These are phyloP conservation scores for Barnardius zonarius DNA, from an alignment of 2,113 vertebrate genomes.

Conservation along the genomic window DNA sequence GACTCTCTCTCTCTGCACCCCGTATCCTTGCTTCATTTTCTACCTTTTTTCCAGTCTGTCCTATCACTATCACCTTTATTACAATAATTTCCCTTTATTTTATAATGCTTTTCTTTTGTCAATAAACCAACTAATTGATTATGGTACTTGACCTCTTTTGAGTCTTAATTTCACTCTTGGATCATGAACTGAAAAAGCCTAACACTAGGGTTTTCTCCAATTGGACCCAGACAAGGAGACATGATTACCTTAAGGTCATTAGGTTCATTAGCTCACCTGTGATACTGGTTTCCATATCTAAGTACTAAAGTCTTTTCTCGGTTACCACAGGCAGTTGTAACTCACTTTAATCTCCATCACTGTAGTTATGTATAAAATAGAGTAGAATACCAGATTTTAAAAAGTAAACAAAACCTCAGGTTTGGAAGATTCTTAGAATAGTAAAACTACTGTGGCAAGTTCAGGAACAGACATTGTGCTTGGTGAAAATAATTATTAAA, in stretches of 20 bases:
- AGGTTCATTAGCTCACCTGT: neutral
- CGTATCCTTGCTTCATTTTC: too few relatives aligned
- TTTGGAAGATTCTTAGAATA: neutral
- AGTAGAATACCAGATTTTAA: neutral
- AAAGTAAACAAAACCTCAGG: fast-evolving
- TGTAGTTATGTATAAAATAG: neutral
- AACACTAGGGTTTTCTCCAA: too few relatives aligned
- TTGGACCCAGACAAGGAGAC: neutral
- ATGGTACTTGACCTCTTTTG: too few relatives aligned
- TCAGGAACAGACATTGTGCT: neutral
- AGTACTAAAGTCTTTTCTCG: neutral
- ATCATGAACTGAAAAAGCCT: too few relatives aligned
- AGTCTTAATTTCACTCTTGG: too few relatives aligned
- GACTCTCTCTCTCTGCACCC: too few relatives aligned
- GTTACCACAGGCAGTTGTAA: neutral
- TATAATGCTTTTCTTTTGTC: too few relatives aligned
- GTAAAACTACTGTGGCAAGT: neutral
- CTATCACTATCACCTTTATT: too few relatives aligned
- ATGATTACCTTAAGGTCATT: neutral
- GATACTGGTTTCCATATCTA: neutral
- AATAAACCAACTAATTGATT: too few relatives aligned
- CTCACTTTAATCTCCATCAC: neutral
- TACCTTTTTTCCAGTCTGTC: too few relatives aligned
- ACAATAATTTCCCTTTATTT: too few relatives aligned
- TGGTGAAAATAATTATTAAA: neutral